Conservation (phyloP, 2,888 invertebrate genomes). For the Rutpela maculata region DNA sequence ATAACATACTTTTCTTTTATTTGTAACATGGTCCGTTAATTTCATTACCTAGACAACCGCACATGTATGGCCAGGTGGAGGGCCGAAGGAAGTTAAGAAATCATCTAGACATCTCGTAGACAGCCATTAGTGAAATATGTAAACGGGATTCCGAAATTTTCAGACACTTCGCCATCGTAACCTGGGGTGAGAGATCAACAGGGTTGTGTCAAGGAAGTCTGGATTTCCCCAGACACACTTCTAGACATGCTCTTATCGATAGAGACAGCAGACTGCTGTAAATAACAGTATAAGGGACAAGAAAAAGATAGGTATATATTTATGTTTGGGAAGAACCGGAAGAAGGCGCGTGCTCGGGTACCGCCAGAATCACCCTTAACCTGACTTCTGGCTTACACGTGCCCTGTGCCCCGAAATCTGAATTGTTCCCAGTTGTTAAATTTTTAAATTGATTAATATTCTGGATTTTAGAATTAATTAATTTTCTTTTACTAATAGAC, state of each 20-base stretch:
- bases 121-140: constrained; percentile 59
- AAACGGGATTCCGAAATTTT: constrained; percentile 55
- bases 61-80: constrained; percentile 34
- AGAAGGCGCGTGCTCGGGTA: constrained; percentile 36
- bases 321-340: constrained; percentile 44
- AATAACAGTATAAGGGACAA: neutral
- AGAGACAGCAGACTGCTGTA: neutral
- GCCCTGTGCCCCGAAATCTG: constrained; percentile 47
- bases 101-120: constrained; percentile 51
- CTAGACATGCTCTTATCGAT: constrained; percentile 19
- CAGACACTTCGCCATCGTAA: constrained; percentile 46
- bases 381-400: constrained; percentile 58
- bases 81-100: constrained; percentile 30
- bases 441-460: constrained; percentile 1
- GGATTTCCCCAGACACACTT: constrained; percentile 49
- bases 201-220: constrained; percentile 57
- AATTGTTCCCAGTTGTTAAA: constrained; percentile 40
- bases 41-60: neutral
- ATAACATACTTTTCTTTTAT: too few species aligned
- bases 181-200: constrained; percentile 55
- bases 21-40: neutral
- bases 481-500: neutral
- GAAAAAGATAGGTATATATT: constrained; percentile 31
- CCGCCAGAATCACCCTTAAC: constrained; percentile 45
- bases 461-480: neutral